Conservation (phyloP, 1,140 invertebrate species). For the Drosophila grimshawi region DNA sequence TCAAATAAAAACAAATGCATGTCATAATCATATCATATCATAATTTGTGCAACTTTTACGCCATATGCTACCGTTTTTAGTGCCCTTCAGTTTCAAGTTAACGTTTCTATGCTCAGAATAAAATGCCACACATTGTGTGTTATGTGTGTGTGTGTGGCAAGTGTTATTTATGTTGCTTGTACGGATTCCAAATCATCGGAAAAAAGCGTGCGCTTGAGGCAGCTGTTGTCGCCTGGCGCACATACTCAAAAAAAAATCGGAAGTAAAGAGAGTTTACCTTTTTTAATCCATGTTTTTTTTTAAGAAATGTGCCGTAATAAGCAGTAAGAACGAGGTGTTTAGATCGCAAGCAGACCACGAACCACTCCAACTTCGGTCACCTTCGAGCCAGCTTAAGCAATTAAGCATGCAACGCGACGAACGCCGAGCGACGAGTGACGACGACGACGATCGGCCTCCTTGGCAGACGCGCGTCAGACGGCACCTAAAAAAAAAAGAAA, state of each 20-base stretch:
- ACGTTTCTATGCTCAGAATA: slow-evolving; percentile 45
- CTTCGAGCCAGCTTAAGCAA: slow-evolving; percentile 38
- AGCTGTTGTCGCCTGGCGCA: slow-evolving; percentile 64
- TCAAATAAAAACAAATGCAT: background rate
- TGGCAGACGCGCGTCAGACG: slow-evolving; percentile 73
- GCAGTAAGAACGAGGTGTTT: slow-evolving; percentile 59
- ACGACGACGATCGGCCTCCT: slow-evolving; percentile 51
- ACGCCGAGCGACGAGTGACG: slow-evolving; percentile 22
- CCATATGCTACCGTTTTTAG: slow-evolving; percentile 56
- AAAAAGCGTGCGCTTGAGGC: slow-evolving; percentile 67
- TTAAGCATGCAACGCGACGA: slow-evolving; percentile 61
- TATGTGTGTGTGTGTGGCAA: too few species aligned
- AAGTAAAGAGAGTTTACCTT: slow-evolving; percentile 63
- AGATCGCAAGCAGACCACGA: slow-evolving; percentile 39
- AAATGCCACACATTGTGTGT: slow-evolving; percentile 57
- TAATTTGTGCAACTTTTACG: background rate
- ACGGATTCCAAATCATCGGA: slow-evolving; percentile 75
- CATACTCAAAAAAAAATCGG: slow-evolving; percentile 61
- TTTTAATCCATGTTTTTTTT: slow-evolving; percentile 18
- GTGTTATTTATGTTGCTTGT: slow-evolving; percentile 58
- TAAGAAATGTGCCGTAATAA: slow-evolving; percentile 4
- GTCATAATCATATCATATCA: background rate
- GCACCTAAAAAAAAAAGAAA: slow-evolving; percentile 31
- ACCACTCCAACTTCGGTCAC: slow-evolving; percentile 1
- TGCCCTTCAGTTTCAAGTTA: slow-evolving; percentile 8